These are phyloP conservation scores for Lasius platythorax DNA, from an alignment of 2,888 invertebrate species.

Conservation along the genomic window DNA sequence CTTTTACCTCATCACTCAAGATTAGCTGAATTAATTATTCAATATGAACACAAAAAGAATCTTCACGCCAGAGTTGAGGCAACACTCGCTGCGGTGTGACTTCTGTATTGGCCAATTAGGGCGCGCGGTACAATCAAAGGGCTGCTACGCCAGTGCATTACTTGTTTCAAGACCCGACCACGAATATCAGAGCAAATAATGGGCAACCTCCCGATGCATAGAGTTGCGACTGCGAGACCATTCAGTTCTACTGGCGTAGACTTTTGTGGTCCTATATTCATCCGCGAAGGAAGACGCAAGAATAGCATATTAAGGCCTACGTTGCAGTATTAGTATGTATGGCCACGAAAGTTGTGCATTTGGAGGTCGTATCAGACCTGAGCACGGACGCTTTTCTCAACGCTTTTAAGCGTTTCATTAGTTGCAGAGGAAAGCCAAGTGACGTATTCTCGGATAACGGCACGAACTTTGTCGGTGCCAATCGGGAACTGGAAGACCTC, in stretches of 20 bases:
- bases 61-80: background rate
- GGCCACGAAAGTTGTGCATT: slow-evolving; percentile 1
- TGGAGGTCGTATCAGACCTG: slow-evolving; percentile 18
- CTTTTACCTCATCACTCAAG: background rate
- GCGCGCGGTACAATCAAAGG: background rate
- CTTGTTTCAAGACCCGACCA: background rate
- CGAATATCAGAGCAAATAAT: background rate
- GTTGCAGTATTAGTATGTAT: slow-evolving; percentile 56
- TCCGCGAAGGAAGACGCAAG: slow-evolving; percentile 24
- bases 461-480: background rate
- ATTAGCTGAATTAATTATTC: background rate
- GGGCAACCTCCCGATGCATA: too few species aligned
- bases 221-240: slow-evolving; percentile 3
- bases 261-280: slow-evolving; percentile 52
- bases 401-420: background rate
- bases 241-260: slow-evolving; percentile 46
- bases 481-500: background rate
- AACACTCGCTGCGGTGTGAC: slow-evolving; percentile 1
- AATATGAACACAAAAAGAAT: background rate
- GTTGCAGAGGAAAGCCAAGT: background rate
- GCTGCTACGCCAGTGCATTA: background rate
- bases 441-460: background rate
- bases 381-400: background rate
- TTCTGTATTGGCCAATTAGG: background rate
- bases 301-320: background rate